Evolutionary conservation across 2,888 invertebrate species (phyloP).

Genomic region (Nymphalis c-album): DNA sequence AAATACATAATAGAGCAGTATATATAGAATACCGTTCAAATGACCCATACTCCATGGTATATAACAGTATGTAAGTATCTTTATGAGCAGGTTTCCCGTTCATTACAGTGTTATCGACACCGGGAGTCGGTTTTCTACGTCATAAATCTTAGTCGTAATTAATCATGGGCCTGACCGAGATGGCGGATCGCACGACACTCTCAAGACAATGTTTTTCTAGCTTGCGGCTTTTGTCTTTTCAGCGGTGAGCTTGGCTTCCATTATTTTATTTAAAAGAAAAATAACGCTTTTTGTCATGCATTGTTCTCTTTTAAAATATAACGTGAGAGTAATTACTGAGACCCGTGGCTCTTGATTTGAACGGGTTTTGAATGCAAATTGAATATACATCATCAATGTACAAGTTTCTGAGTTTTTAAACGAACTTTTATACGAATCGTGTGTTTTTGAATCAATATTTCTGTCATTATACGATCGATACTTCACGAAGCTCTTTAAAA

Average conservation of each 20-base stretch:
- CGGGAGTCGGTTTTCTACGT: constrained; percentile 45
- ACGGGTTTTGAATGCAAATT: not conserved
- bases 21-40: no score
- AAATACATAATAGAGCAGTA: not conserved
- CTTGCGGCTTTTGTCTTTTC: constrained; percentile 45
- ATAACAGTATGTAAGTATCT: not conserved
- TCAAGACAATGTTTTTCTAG: constrained; percentile 49
- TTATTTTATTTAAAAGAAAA: constrained; percentile 40
- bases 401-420: no score
- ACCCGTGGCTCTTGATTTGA: constrained; percentile 1
- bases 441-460: no score
- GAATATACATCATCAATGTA: not conserved
- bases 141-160: constrained; percentile 54
- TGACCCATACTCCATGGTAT: not conserved
- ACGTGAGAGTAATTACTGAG: constrained; percentile 20
- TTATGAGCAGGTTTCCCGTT: constrained; percentile 22
- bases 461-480: not conserved
- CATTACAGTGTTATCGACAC: constrained; percentile 45
- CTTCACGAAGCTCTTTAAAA: not conserved
- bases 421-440: no score
- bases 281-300: constrained; percentile 20
- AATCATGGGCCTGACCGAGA: constrained; percentile 51
- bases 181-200: constrained; percentile 42
- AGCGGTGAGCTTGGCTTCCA: constrained; percentile 35
- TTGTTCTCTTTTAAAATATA: constrained; percentile 18